Evolutionary conservation across 2,888 invertebrate species (phyloP), one percentile per base, ranked within the genome.

Genomic region (Drosophila paramelanica): DNA sequence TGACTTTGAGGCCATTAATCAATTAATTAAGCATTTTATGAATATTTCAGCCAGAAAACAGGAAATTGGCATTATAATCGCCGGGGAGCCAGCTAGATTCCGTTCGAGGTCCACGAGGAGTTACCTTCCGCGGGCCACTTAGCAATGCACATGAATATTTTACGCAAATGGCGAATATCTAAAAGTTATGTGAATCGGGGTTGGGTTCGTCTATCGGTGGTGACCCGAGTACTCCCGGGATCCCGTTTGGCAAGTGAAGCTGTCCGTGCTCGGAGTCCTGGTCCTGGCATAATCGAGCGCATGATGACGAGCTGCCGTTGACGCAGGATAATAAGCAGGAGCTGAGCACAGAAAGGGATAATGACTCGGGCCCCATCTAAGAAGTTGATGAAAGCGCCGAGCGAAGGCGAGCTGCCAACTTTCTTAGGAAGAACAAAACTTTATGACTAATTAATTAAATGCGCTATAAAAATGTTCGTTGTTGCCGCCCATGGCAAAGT

Each of bases 11-110:
- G 73, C 79, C 88, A 89, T 89, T 89, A 88, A 89, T 89, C 89
- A 89, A 89, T 89, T 88, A 89, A 89, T 89, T 89, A 88, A 73
- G 77, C 76, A 86, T 83, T 78, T 88, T 85, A 88, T 89, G 88
- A 85, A 88, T 85, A 86, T 79, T 89, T 85, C 50, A 83, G 65
- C 73, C 68, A 64, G 65, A 69, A 51, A 72, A 56, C 52, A 53
- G 57, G 51, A 73, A 76, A 75, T 66, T 65, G 70, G 73, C 76
- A 79, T 64, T 67, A 69, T 74, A 80, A 81, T 79, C 79, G 78
- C 53, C 33, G 43, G 67, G 49, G 58, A 68, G 14, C 46, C 45
- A 42, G 53, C 20, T 20, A 36, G 36, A 51, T 51, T 27, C 11
- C 42, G 13, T 47, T 23, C 43, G 51, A 14, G 20, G 42, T 45